Evolutionary conservation across 2,797 vertebrate genomes (phyloP).

Genomic region (Enoplosus armatus): DNA sequence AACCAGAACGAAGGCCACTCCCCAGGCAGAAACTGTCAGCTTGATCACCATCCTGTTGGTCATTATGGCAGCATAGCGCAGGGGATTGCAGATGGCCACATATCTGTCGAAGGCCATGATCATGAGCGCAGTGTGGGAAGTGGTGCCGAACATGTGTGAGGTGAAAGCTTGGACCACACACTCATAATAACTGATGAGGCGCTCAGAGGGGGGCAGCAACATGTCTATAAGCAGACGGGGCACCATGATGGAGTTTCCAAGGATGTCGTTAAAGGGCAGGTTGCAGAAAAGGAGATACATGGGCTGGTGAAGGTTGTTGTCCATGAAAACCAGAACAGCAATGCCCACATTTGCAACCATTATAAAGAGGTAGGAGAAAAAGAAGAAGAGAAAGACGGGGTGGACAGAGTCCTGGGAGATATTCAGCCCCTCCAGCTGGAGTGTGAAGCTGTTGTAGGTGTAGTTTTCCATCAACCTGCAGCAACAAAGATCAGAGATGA

Average conservation of each 20-base stretch:
- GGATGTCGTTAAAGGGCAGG: slow-evolving; percentile 80
- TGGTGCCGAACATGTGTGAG: slow-evolving; percentile 81
- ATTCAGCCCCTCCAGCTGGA: slow-evolving; percentile 66
- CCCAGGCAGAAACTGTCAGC: slow-evolving; percentile 40
- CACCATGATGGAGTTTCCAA: slow-evolving; percentile 76
- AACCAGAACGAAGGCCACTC: slow-evolving; percentile 19
- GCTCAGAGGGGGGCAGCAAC: slow-evolving; percentile 76
- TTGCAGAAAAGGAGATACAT: slow-evolving; percentile 87
- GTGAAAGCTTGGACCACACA: slow-evolving; percentile 87
- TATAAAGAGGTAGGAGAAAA: slow-evolving; percentile 60
- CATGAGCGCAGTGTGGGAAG: slow-evolving; percentile 84
- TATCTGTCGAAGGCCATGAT: slow-evolving; percentile 89
- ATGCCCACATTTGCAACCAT: slow-evolving; percentile 61
- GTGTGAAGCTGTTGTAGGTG: slow-evolving; percentile 48
- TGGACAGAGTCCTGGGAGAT: slow-evolving; percentile 33
- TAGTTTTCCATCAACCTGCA: slow-evolving; percentile 67
- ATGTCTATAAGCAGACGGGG: slow-evolving; percentile 82
- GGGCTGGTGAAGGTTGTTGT: slow-evolving; percentile 80
- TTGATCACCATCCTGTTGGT: slow-evolving; percentile 67
- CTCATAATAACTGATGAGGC: slow-evolving; percentile 81
- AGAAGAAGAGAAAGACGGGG: slow-evolving; percentile 54
- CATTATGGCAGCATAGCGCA: slow-evolving; percentile 79
- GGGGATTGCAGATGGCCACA: slow-evolving; percentile 85
- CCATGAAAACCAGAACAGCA: slow-evolving; percentile 14
- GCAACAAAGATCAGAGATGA: too few relatives aligned